Percentiles rank a stretch among this genome's conserved stretches.
Evolutionary conservation across 2,797 vertebrate species (phyloP).

Genomic region (Antrozous pallidus): DNA sequence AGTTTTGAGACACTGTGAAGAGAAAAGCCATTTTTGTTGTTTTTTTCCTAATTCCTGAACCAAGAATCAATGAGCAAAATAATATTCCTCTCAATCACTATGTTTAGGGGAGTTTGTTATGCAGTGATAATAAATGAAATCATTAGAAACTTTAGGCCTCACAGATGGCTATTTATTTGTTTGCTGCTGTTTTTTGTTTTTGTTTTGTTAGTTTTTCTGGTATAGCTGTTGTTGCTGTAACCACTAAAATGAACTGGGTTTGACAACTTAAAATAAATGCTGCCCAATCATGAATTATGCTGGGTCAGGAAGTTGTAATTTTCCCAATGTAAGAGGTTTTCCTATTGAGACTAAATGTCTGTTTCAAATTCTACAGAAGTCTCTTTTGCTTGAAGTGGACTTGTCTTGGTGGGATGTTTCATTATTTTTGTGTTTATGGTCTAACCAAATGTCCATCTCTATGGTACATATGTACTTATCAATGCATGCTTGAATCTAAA

Average conservation of each 20-base stretch:
- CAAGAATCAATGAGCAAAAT: not conserved
- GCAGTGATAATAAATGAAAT: not conserved
- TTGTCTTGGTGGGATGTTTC: not conserved
- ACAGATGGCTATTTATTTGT: not conserved
- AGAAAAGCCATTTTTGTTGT: not conserved
- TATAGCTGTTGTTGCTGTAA: not conserved
- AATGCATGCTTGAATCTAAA: not conserved
- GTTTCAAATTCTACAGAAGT: not conserved
- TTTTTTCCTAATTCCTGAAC: not conserved
- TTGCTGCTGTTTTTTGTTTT: not conserved
- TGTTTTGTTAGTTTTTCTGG: not conserved
- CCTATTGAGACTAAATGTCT: not conserved
- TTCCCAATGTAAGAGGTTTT: not conserved
- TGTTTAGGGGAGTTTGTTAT: not conserved
- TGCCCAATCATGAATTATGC: not conserved
- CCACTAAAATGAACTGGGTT: not conserved
- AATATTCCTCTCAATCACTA: not conserved
- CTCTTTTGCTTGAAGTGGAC: not conserved
- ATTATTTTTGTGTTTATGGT: not conserved
- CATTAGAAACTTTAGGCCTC: not conserved
- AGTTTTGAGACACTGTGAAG: not conserved
- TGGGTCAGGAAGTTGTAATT: not conserved
- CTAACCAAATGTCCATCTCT: not conserved
- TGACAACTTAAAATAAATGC: conserved; percentile 1
- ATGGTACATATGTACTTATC: not conserved